These are phyloP conservation scores for Drosophila peninsularis DNA, from an alignment of 2,888 invertebrate genomes.

Conservation along the genomic window DNA sequence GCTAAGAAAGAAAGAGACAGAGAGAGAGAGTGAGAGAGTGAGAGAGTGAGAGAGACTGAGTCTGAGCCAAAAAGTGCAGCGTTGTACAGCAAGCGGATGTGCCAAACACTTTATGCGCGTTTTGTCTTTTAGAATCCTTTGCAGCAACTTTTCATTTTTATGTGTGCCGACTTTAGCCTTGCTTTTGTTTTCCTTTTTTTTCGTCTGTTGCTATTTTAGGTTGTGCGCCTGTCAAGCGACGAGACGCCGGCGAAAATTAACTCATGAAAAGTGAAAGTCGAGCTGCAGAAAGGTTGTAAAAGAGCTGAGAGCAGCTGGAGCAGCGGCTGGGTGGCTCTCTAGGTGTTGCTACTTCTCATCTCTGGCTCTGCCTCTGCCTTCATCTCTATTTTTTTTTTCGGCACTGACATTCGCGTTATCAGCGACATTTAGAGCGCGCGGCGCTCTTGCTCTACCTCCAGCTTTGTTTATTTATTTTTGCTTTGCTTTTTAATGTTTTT, in stretches of 20 bases:
- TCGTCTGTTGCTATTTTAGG: conserved; percentile 50
- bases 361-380: background rate
- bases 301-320: background rate
- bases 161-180: conserved; percentile 40
- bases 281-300: conserved; percentile 35
- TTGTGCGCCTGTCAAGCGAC: conserved; percentile 46
- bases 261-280: conserved; percentile 63
- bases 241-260: conserved; percentile 55
- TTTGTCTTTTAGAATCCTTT: conserved; percentile 55
- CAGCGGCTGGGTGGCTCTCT: background rate
- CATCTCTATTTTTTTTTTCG: conserved; percentile 10
- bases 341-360: too few species aligned
- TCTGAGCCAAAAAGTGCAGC: conserved; percentile 8
- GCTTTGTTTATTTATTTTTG: conserved; percentile 42
- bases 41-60: too few species aligned
- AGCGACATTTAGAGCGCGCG: conserved; percentile 42
- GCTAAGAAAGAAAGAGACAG: background rate
- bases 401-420: conserved; percentile 54
- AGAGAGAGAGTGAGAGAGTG: background rate
- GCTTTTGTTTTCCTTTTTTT: conserved; percentile 23
- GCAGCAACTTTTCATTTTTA: conserved; percentile 56
- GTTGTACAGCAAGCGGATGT: conserved; percentile 14
- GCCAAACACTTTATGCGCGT: conserved; percentile 49
- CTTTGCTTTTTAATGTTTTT: conserved; percentile 54
- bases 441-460: conserved; percentile 1